phyloP scores from a whole-genome alignment of 1,140 invertebrate genomes.

The Drosophila busckii region DNA sequence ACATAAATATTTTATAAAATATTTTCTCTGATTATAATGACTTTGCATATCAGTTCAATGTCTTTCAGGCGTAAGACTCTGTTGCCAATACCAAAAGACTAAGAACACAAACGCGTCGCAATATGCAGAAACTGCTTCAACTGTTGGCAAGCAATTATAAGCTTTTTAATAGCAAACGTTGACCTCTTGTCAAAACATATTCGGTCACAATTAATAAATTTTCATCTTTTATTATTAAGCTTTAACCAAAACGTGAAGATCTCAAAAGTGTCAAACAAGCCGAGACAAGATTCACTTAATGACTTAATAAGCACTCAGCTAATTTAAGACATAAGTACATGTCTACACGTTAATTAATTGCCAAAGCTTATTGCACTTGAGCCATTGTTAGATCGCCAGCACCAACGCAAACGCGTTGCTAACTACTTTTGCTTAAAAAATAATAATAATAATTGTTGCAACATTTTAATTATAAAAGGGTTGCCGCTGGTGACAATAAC shows the following conservation, averaged over 20 bases:
- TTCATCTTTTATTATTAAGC: no score
- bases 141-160: no score
- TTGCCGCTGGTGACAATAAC: conserved; percentile 26
- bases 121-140: neutral
- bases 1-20: conserved; percentile 9
- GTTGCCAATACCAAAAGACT: neutral
- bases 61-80: neutral
- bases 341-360: conserved; percentile 21
- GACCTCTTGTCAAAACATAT: conserved; percentile 22
- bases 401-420: conserved; percentile 55
- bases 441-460: conserved; percentile 43
- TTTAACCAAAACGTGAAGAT: no score
- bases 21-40: no score
- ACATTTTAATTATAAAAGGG: conserved; percentile 37
- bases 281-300: conserved; percentile 27
- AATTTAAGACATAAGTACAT: conserved; percentile 26
- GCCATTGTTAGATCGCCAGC: conserved; percentile 59
- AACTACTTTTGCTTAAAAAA: conserved; percentile 23
- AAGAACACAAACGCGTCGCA: conserved; percentile 12
- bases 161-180: no score
- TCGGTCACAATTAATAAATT: no score
- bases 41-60: no score
- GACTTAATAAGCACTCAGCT: conserved; percentile 44
- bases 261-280: conserved; percentile 32
- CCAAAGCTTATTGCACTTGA: conserved; percentile 34